Evolutionary conservation across 2,888 invertebrate species (phyloP).

Genomic region (Platycheirus rosarum): DNA sequence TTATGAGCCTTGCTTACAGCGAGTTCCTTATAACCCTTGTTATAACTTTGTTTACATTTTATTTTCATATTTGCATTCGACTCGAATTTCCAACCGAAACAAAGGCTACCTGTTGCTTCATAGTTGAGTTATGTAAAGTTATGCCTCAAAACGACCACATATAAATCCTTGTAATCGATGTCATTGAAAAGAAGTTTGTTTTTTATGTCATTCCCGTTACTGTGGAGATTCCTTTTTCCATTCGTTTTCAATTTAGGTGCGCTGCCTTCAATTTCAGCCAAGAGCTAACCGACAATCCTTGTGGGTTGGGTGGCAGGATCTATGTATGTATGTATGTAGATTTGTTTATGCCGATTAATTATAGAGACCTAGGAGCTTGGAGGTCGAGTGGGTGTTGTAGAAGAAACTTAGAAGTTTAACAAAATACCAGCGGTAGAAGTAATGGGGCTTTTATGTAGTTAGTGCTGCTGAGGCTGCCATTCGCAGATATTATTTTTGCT

Average conservation of each 20-base stretch:
- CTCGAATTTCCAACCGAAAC: slow-evolving; percentile 10
- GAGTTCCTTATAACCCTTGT: too few species aligned
- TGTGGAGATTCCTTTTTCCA: not conserved
- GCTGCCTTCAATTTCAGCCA: slow-evolving; percentile 13
- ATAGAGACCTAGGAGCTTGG: slow-evolving; percentile 18
- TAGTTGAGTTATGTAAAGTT: slow-evolving; percentile 6
- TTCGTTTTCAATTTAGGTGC: not conserved
- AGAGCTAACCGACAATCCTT: slow-evolving; percentile 8
- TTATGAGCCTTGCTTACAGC: too few species aligned
- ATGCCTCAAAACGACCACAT: slow-evolving; percentile 6
- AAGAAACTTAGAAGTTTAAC: not conserved
- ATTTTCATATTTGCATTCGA: not conserved
- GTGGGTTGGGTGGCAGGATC: slow-evolving; percentile 38
- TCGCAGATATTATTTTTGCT: slow-evolving; percentile 7
- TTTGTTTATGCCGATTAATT: slow-evolving; percentile 57
- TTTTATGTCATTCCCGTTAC: slow-evolving; percentile 5
- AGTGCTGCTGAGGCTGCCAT: too few species aligned
- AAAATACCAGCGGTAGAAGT: slow-evolving; percentile 8
- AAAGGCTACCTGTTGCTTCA: slow-evolving; percentile 7
- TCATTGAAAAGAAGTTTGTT: slow-evolving; percentile 9
- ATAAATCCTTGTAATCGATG: slow-evolving; percentile 27
- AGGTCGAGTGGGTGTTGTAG: not conserved
- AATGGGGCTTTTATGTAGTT: slow-evolving; percentile 29
- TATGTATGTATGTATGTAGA: too few species aligned
- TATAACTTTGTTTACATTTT: too few species aligned